Base-by-base conservation (phyloP, 2,797 vertebrate species). In the Muscicapa striata region DNA sequence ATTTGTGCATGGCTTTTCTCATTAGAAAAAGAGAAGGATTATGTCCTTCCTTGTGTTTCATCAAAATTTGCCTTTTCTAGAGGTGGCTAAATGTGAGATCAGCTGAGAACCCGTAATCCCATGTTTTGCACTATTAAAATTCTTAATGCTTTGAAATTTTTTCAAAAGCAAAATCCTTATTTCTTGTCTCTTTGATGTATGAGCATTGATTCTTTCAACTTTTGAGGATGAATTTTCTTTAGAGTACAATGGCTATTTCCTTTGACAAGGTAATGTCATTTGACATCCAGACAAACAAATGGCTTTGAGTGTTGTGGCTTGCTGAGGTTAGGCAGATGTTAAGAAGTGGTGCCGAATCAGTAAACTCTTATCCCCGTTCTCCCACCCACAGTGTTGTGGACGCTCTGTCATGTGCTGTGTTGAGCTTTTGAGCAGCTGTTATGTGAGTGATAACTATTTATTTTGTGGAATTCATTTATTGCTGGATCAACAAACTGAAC, bases 341-440 rank as follows among this genome's bases (percentile, higher is more conserved):
- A 34, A 43, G 70, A 20, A 19, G 5, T 8, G 27, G 5, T 66
- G 52, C 51, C 2, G 4, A 34, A 27, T 58, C 34, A 0, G 55
- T 36, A 15, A 20, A 75, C 49, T 63, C 84, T 36, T 20, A 16
- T 73, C 48, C 22, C 26, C 3, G 0, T 24, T 62, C 32, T 64
- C 41, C 34, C 41, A 13, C 29, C 76, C 0, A 0, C 20, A 16
- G 32, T 0, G 0, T 24, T 8, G 27, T 5, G 40, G n/a, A 51
- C 34, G 13, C 52, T 66, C 34, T n/a, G 27, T 40, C 57, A 14
- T 3, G 5, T 32, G 46, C 32, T 6, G 3, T 6, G 4, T 15
- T 18, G 46, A 43, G 13, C 15, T 41, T 74, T 6, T 3, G 49
- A 45, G 74, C 62, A 23, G 11, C 76, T 52, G n/a, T n/a, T 45